A percentile compares a stretch with the other conserved stretches of the same genome.
Evolutionary conservation across 2,797 vertebrate genomes (phyloP).

Genomic region (Tinamus major): DNA sequence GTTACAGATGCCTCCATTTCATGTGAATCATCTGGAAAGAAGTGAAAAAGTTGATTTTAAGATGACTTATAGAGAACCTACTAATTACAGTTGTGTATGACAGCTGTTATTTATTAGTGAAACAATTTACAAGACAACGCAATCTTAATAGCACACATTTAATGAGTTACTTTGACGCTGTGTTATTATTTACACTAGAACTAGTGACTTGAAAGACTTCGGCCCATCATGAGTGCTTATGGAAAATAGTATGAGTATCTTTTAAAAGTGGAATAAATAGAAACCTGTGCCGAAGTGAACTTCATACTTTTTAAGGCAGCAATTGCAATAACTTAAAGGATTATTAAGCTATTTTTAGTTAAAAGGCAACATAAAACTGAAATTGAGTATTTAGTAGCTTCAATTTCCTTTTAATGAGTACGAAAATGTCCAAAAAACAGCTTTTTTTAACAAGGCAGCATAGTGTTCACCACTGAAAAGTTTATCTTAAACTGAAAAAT

Average conservation of each 20-base stretch:
- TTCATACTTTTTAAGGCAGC: not conserved
- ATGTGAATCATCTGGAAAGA: not conserved
- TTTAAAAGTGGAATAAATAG: slow-evolving; percentile 38
- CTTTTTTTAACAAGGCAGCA: not conserved
- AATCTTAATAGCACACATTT: not conserved
- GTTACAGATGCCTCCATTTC: not conserved
- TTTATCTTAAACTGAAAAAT: not conserved
- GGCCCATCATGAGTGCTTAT: not conserved
- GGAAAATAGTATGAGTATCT: not conserved
- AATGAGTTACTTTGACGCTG: slow-evolving; percentile 5
- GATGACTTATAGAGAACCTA: not conserved
- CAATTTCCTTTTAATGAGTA: not conserved
- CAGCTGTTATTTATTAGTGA: slow-evolving; percentile 37
- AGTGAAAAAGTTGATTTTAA: not conserved
- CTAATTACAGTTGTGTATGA: not conserved
- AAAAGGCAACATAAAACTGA: not conserved
- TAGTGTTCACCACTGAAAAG: not conserved
- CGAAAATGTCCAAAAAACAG: not conserved
- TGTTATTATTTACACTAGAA: slow-evolving; percentile 21
- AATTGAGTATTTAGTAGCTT: not conserved
- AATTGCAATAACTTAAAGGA: not conserved
- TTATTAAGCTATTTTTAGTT: not conserved
- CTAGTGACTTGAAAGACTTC: not conserved
- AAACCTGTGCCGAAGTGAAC: not conserved
- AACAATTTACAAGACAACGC: slow-evolving; percentile 1